phyloP scores from a whole-genome alignment of 2,888 invertebrate species.

The Habrosyne pyritoides region DNA sequence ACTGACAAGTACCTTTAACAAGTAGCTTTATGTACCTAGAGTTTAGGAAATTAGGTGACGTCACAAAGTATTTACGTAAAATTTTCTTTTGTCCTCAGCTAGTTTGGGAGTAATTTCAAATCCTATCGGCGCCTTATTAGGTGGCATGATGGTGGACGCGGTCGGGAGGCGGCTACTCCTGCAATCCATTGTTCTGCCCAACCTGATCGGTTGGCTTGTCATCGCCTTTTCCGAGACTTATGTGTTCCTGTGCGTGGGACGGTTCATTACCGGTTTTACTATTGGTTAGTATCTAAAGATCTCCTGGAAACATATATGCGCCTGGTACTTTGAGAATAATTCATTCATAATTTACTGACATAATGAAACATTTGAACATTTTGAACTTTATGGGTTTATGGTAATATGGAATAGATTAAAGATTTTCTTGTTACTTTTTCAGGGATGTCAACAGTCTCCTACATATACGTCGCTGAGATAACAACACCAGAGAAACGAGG shows the following conservation, averaged over 20 bases:
- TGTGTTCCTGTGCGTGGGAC: slow-evolving; percentile 85
- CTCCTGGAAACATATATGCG: neutral
- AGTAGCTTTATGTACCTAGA: neutral
- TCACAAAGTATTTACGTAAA: neutral
- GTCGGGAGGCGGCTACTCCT: slow-evolving; percentile 86
- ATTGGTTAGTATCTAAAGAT: slow-evolving; percentile 78
- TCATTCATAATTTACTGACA: neutral
- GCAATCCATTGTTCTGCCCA: slow-evolving; percentile 87
- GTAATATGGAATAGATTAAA: neutral
- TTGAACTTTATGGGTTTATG: neutral
- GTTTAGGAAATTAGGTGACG: too few species aligned
- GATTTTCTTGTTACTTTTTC: slow-evolving; percentile 35
- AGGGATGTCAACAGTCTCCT: slow-evolving; percentile 88
- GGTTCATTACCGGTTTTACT: slow-evolving; percentile 88
- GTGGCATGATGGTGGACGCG: slow-evolving; percentile 87
- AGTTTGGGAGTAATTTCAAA: slow-evolving; percentile 89
- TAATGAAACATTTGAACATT: neutral
- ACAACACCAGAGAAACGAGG: slow-evolving; percentile 87
- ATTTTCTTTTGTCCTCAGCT: slow-evolving; percentile 67
- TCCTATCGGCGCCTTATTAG: slow-evolving; percentile 87
- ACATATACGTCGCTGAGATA: slow-evolving; percentile 88
- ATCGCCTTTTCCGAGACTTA: slow-evolving; percentile 86
- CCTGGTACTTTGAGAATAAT: neutral
- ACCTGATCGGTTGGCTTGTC: slow-evolving; percentile 87
- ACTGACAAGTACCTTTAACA: neutral